Evolutionary conservation across 30 jellyfish, hydroid and myxozoan genomes (phyloP).

Genomic region (Pseudorhiza aurosa): DNA sequence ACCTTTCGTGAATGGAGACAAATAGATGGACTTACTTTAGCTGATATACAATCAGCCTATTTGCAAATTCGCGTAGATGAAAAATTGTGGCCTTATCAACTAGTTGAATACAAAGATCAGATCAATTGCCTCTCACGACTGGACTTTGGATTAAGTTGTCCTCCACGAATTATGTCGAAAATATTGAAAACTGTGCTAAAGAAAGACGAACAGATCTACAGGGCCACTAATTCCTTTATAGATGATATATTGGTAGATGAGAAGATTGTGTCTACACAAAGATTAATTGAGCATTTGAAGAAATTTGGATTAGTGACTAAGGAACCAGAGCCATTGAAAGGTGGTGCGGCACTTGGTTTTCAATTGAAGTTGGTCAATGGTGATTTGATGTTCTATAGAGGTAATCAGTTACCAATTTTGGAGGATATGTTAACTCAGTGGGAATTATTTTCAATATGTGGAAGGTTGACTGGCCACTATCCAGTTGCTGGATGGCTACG

Average conservation of each 20-base stretch:
- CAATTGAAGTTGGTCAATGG: slow-evolving; percentile 4
- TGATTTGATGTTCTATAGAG: not conserved
- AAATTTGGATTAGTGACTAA: slow-evolving; percentile 27
- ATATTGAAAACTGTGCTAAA: not conserved
- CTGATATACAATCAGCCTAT: not conserved
- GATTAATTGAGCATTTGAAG: slow-evolving; percentile 10
- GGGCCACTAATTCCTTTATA: slow-evolving; percentile 15
- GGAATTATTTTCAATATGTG: slow-evolving; percentile 30
- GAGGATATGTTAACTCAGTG: not conserved
- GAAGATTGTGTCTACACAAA: not conserved
- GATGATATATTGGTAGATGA: slow-evolving; percentile 19
- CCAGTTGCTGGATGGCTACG: slow-evolving; percentile 65
- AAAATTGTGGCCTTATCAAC: not conserved
- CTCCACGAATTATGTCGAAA: slow-evolving; percentile 12
- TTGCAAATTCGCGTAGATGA: slow-evolving; percentile 14
- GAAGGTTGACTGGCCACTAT: slow-evolving; percentile 47
- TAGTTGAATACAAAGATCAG: not conserved
- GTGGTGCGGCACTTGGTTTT: slow-evolving; percentile 28
- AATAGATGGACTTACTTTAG: not conserved
- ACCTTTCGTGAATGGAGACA: slow-evolving; percentile 6
- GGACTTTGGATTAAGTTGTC: slow-evolving; percentile 27
- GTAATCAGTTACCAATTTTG: slow-evolving; percentile 8
- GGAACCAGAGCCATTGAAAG: slow-evolving; percentile 48
- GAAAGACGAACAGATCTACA: slow-evolving; percentile 1
- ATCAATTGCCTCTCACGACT: slow-evolving; percentile 12